Evolutionary conservation across 1,140 invertebrate species (phyloP).

Genomic region (Magallana ariakensis): DNA sequence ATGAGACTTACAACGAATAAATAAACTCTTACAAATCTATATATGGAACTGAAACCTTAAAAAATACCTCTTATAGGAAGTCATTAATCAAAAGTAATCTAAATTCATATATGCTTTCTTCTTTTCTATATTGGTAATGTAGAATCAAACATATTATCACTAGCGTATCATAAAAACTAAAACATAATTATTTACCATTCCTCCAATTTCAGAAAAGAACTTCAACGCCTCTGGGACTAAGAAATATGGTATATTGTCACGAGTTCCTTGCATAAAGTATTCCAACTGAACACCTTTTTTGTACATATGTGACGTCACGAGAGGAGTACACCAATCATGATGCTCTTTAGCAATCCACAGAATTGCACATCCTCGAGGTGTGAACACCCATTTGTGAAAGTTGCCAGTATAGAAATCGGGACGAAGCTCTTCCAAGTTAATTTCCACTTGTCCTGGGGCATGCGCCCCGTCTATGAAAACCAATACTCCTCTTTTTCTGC

Average conservation of each 20-base stretch:
- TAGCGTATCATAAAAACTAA: not conserved
- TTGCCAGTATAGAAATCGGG: constrained; percentile 70
- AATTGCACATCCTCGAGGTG: constrained; percentile 65
- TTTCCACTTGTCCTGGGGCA: constrained; percentile 63
- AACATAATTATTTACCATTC: constrained; percentile 58
- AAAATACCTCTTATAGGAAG: too few relatives aligned
- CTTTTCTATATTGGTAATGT: too few relatives aligned
- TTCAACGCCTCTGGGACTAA: constrained; percentile 59
- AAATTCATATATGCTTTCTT: too few relatives aligned
- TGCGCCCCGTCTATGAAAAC: constrained; percentile 70
- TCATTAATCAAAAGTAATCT: too few relatives aligned
- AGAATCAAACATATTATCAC: not conserved
- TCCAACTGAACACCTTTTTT: constrained; percentile 49
- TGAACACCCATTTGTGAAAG: constrained; percentile 70
- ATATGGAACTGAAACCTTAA: too few relatives aligned
- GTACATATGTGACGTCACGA: constrained; percentile 56
- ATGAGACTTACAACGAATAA: too few relatives aligned
- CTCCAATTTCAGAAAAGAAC: constrained; percentile 68
- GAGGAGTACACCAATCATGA: constrained; percentile 52
- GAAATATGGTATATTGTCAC: constrained; percentile 61
- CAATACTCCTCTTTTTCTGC: constrained; percentile 60
- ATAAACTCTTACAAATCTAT: too few relatives aligned
- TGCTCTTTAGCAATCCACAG: constrained; percentile 63
- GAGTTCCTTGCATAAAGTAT: constrained; percentile 67
- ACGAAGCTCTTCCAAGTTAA: constrained; percentile 63